Percentiles rank a stretch among this genome's conserved stretches.
Conservation (phyloP, 2,113 vertebrate genomes). For the Bujurquina vittata region DNA sequence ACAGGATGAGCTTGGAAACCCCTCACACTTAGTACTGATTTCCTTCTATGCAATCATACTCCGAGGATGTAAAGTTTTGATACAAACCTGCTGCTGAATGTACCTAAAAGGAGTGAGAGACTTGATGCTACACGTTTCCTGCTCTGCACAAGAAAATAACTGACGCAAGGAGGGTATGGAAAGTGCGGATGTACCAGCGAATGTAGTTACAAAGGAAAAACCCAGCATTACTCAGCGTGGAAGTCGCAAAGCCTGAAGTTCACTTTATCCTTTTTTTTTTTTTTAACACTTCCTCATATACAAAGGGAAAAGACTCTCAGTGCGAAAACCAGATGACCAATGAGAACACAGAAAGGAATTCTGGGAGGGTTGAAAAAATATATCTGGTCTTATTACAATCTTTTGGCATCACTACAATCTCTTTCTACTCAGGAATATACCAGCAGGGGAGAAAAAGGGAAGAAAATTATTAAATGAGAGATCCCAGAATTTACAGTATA, state of each 20-base stretch:
- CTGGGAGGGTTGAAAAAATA: not conserved
- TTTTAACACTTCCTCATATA: slow-evolving; percentile 22
- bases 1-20: slow-evolving; percentile 9
- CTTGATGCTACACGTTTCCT: not conserved
- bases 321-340: not conserved
- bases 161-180: slow-evolving; percentile 6
- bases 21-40: not conserved
- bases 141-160: not conserved
- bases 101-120: slow-evolving; percentile 38
- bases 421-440: slow-evolving; percentile 67
- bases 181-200: slow-evolving; percentile 35
- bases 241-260: slow-evolving; percentile 16
- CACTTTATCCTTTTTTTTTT: slow-evolving; percentile 11
- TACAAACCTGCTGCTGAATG: slow-evolving; percentile 52
- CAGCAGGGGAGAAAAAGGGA: slow-evolving; percentile 36
- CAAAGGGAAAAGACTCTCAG: not conserved
- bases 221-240: not conserved
- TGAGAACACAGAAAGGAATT: slow-evolving; percentile 18
- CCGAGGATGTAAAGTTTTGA: slow-evolving; percentile 30
- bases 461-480: slow-evolving; percentile 5
- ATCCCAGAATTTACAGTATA: slow-evolving; percentile 2
- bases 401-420: slow-evolving; percentile 18
- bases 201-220: slow-evolving; percentile 32
- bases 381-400: not conserved
- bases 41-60: slow-evolving; percentile 4